These are phyloP conservation scores for Siphonodentalium dalli DNA, from an alignment of 2,888 invertebrate genomes.

Conservation along the genomic window DNA sequence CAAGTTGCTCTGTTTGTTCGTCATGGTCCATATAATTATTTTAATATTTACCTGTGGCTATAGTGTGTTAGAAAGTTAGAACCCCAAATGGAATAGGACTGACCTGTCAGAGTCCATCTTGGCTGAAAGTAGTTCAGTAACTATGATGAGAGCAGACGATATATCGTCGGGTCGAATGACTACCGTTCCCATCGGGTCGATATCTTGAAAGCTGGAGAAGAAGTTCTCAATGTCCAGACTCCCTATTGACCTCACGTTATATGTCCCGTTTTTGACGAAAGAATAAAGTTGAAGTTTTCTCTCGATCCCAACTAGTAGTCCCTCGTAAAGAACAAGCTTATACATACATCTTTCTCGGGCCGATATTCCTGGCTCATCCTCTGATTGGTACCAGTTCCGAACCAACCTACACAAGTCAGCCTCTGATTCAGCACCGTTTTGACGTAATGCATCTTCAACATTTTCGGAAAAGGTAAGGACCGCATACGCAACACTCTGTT, in stretches of 20 bases:
- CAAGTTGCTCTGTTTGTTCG: too few species aligned
- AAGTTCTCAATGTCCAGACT: constrained; percentile 16
- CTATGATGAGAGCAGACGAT: constrained; percentile 2
- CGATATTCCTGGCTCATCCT: background rate
- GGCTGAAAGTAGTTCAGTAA: constrained; percentile 4
- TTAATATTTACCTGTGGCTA: too few species aligned
- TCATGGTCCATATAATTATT: too few species aligned
- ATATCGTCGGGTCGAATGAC: constrained; percentile 14
- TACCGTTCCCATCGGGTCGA: constrained; percentile 12
- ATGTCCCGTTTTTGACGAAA: constrained; percentile 4
- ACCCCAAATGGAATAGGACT: too few species aligned
- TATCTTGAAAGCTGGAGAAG: constrained; percentile 14
- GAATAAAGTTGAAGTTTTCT: constrained; percentile 10
- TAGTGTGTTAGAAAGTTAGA: too few species aligned
- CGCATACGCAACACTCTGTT: constrained; percentile 9
- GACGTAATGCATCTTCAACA: background rate
- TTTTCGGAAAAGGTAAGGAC: background rate
- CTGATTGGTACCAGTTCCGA: constrained; percentile 6
- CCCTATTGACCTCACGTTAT: constrained; percentile 10
- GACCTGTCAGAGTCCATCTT: constrained; percentile 10
- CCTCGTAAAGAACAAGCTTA: constrained; percentile 8
- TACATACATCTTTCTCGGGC: background rate
- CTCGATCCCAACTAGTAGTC: constrained; percentile 17
- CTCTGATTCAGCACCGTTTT: background rate
- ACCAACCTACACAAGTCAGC: background rate